Percentiles rank a stretch among this genome's conserved stretches.
Evolutionary conservation across 2,113 vertebrate genomes (phyloP).

Genomic region (Dascyllus trimaculatus): DNA sequence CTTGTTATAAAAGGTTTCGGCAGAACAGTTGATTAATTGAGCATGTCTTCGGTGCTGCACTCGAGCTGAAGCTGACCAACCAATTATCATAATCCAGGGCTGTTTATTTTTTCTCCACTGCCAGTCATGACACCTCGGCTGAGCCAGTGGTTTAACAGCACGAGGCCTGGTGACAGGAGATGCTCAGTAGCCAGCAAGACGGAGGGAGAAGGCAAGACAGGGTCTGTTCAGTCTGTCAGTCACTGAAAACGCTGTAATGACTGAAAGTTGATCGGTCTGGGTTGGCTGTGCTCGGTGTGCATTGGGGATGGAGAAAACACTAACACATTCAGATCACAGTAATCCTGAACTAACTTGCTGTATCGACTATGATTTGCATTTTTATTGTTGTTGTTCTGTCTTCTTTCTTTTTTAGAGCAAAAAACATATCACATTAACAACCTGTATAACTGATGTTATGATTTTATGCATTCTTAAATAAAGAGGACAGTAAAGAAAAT

Average conservation of each 20-base stretch:
- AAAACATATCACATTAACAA: not conserved
- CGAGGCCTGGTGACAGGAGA: conserved; percentile 73
- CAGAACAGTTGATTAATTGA: conserved; percentile 91
- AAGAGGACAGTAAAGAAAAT: conserved; percentile 39
- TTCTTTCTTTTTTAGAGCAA: not conserved
- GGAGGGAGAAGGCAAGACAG: conserved; percentile 44
- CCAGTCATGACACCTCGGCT: conserved; percentile 67
- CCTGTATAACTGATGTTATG: too few species aligned
- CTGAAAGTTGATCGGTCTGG: conserved; percentile 63
- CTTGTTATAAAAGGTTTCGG: conserved; percentile 87
- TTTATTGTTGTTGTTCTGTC: conserved; percentile 13
- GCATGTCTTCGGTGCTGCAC: conserved; percentile 80
- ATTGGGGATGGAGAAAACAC: conserved; percentile 27
- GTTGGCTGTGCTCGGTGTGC: conserved; percentile 28
- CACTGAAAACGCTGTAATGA: conserved; percentile 56
- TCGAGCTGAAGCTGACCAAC: conserved; percentile 84
- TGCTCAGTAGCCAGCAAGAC: conserved; percentile 64
- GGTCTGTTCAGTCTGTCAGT: conserved; percentile 66
- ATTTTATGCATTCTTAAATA: conserved; percentile 2
- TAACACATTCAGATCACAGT: conserved; percentile 40
- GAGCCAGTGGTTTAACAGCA: conserved; percentile 54
- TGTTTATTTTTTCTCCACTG: conserved; percentile 89
- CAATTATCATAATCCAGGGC: conserved; percentile 91
- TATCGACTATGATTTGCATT: conserved; percentile 43
- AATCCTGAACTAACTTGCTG: conserved; percentile 21